These are phyloP conservation scores for Trichechus manatus DNA, from an alignment of 2,113 vertebrate species.

Conservation along the genomic window DNA sequence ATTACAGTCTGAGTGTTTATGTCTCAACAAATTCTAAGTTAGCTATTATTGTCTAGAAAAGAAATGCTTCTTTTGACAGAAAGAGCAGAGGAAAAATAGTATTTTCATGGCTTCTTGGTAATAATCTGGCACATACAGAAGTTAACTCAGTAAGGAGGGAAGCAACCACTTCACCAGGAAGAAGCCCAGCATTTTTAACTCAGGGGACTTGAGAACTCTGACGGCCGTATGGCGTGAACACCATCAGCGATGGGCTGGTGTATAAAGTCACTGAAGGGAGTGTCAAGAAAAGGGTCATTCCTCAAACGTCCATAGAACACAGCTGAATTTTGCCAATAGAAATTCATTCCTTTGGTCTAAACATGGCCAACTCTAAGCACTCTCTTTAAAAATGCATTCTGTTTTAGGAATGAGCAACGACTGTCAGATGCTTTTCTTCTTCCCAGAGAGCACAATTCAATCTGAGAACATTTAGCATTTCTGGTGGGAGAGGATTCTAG, in stretches of 20 bases:
- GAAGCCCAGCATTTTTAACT: not conserved
- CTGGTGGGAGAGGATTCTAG: not conserved
- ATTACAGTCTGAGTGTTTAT: not conserved
- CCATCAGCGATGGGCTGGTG: not conserved
- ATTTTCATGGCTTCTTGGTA: not conserved
- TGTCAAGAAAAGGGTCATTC: not conserved
- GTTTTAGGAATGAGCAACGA: not conserved
- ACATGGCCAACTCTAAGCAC: not conserved
- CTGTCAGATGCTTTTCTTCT: slow-evolving; percentile 77
- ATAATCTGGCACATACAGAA: not conserved
- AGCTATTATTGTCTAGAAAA: not conserved
- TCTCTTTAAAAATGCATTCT: not conserved
- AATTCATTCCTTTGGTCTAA: not conserved
- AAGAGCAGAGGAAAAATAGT: not conserved
- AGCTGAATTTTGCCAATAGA: not conserved
- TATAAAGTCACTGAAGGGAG: not conserved
- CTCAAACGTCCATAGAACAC: not conserved
- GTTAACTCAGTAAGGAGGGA: not conserved
- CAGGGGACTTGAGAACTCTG: not conserved
- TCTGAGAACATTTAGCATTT: not conserved
- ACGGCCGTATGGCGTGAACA: not conserved
- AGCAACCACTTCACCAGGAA: not conserved
- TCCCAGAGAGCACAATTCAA: slow-evolving; percentile 61
- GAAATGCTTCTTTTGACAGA: not conserved
- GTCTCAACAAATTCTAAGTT: not conserved